These are phyloP conservation scores for Cyprinodon brontotheroides DNA, from an alignment of 2,113 vertebrate species.

Conservation along the genomic window DNA sequence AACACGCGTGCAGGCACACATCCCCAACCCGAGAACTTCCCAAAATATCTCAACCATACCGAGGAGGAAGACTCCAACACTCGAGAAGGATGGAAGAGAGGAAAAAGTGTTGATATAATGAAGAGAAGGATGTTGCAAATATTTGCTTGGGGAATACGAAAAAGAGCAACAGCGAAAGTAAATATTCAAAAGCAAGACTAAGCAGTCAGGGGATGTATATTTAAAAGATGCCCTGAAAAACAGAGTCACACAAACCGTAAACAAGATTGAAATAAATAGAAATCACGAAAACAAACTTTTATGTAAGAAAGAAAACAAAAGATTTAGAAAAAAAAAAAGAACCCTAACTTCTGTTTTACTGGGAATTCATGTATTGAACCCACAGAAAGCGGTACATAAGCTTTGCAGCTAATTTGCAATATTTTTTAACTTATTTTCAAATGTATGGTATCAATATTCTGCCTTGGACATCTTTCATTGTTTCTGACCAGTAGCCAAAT, in stretches of 20 bases:
- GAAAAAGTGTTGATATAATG: slow-evolving; percentile 48
- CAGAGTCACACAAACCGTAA: not conserved
- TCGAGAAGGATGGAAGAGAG: slow-evolving; percentile 32
- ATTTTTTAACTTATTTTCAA: too few relatives aligned
- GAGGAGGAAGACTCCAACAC: slow-evolving; percentile 46
- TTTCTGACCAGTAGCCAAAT: too few relatives aligned
- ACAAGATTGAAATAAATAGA: not conserved
- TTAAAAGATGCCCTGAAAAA: not conserved
- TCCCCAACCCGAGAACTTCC: slow-evolving; percentile 31
- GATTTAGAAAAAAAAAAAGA: not conserved
- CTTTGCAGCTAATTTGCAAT: too few relatives aligned
- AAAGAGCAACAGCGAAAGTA: slow-evolving; percentile 47
- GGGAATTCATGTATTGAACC: too few relatives aligned
- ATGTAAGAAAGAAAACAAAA: not conserved
- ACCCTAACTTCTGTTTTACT: not conserved
- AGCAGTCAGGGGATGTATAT: not conserved
- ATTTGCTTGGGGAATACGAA: slow-evolving; percentile 49
- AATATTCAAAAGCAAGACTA: not conserved
- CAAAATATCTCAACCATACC: slow-evolving; percentile 50
- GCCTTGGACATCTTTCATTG: too few relatives aligned
- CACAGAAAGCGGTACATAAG: too few relatives aligned
- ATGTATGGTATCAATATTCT: too few relatives aligned
- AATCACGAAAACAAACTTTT: not conserved
- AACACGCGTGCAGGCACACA: slow-evolving; percentile 4
- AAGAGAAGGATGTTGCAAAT: slow-evolving; percentile 52